Evolutionary conservation across 2,888 invertebrate genomes (phyloP).

Genomic region (Volucella inflata): DNA sequence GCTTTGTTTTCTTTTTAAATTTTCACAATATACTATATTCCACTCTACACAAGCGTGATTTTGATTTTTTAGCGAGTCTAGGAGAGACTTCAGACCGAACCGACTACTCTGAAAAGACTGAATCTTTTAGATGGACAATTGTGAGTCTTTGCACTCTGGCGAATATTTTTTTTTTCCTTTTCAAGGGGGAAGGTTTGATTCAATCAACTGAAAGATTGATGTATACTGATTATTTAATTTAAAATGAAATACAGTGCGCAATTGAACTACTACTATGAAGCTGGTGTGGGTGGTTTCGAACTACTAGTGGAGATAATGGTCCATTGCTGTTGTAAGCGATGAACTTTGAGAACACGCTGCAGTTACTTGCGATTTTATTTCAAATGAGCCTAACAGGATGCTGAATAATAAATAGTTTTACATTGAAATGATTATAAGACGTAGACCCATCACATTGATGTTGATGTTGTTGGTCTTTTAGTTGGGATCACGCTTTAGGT

Average conservation of each 20-base stretch:
- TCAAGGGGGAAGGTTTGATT: conserved; percentile 54
- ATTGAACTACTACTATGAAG: conserved; percentile 19
- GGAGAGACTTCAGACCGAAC: conserved; percentile 48
- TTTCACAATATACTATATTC: background rate
- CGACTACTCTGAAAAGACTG: conserved; percentile 60
- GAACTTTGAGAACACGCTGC: background rate
- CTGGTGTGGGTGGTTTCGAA: conserved; percentile 15
- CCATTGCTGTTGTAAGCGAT: background rate
- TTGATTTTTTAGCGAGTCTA: conserved; percentile 8
- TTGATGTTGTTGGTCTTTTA: too few relatives aligned
- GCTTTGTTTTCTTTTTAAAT: conserved; percentile 4
- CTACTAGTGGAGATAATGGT: background rate
- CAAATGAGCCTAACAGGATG: too few relatives aligned
- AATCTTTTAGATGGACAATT: conserved; percentile 27
- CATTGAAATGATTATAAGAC: too few relatives aligned
- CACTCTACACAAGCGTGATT: too few relatives aligned
- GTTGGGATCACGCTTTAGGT: too few relatives aligned
- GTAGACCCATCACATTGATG: too few relatives aligned
- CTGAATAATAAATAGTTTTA: too few relatives aligned
- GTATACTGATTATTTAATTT: conserved; percentile 65
- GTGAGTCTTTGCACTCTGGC: conserved; percentile 44
- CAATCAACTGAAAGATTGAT: conserved; percentile 58
- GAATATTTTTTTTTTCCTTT: conserved; percentile 9
- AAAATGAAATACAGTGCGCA: conserved; percentile 46
- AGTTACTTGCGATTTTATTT: too few relatives aligned